Evolutionary conservation across 1,140 invertebrate species (phyloP).

Genomic region (Anagrus nilaparvatae): DNA sequence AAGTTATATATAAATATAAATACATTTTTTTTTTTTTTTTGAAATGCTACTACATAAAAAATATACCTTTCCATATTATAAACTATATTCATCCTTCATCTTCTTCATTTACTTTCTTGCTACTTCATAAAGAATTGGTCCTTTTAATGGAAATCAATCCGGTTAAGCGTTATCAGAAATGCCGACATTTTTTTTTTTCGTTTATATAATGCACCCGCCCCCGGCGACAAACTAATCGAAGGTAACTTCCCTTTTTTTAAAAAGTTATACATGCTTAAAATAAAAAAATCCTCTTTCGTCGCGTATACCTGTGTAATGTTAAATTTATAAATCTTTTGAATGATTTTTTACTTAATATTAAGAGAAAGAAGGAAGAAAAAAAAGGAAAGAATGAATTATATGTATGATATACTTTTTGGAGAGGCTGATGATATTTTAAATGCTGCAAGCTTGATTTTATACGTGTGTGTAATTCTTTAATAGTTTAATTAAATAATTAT

Average conservation of each 20-base stretch:
- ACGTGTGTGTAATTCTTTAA: too few species aligned
- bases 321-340: neutral
- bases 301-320: neutral
- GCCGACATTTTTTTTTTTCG: neutral
- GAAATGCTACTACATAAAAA: neutral
- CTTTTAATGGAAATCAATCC: constrained; percentile 12
- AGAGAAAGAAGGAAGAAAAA: too few species aligned
- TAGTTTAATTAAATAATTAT: too few species aligned
- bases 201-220: constrained; percentile 1
- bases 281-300: neutral
- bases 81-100: constrained; percentile 2
- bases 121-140: neutral
- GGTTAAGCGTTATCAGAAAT: constrained; percentile 3
- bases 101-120: constrained; percentile 8
- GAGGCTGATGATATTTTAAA: too few species aligned
- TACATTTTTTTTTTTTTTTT: constrained; percentile 7
- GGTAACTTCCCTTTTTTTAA: neutral
- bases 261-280: neutral
- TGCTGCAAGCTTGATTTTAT: too few species aligned
- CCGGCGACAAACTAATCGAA: constrained; percentile 14
- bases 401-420: neutral
- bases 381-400: constrained; percentile 10
- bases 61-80: constrained; percentile 7
- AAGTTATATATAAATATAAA: constrained; percentile 19
- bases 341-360: neutral